phyloP scores from a whole-genome alignment of 2,113 vertebrate species.

The Perognathus longimembris region DNA sequence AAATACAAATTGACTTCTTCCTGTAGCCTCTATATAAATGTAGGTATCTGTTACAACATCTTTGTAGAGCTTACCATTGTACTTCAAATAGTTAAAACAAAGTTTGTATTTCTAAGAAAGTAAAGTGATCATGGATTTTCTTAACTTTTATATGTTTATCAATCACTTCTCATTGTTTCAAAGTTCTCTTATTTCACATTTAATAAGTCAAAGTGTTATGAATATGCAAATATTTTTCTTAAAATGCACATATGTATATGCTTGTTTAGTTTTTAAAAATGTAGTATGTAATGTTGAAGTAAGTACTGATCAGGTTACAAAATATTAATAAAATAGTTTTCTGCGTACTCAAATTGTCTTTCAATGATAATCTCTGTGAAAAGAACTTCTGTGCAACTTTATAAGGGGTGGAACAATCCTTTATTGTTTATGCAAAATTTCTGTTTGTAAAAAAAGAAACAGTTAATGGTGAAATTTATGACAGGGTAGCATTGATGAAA shows the following conservation, averaged over 20 bases:
- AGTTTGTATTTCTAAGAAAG: background rate
- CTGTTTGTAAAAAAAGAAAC: background rate
- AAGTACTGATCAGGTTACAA: background rate
- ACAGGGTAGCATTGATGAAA: no score
- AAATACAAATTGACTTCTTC: no score
- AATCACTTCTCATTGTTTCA: background rate
- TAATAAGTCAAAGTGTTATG: background rate
- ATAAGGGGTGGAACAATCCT: background rate
- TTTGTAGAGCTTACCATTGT: no score
- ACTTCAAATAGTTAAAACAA: background rate
- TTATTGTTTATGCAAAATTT: background rate
- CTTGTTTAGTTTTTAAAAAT: no score
- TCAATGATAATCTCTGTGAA: background rate
- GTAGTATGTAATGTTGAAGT: no score
- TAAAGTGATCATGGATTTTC: background rate
- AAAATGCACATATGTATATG: no score
- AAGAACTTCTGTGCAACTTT: background rate
- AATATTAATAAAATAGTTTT: slow-evolving; percentile 15
- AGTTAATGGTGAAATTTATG: no score
- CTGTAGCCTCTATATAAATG: background rate
- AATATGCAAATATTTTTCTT: slow-evolving; percentile 4
- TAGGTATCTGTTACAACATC: no score
- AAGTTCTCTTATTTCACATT: background rate
- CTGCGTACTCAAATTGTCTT: background rate
- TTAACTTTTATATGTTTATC: background rate